Conservation (phyloP, 2,888 invertebrate species). For the Dione vanillae region DNA sequence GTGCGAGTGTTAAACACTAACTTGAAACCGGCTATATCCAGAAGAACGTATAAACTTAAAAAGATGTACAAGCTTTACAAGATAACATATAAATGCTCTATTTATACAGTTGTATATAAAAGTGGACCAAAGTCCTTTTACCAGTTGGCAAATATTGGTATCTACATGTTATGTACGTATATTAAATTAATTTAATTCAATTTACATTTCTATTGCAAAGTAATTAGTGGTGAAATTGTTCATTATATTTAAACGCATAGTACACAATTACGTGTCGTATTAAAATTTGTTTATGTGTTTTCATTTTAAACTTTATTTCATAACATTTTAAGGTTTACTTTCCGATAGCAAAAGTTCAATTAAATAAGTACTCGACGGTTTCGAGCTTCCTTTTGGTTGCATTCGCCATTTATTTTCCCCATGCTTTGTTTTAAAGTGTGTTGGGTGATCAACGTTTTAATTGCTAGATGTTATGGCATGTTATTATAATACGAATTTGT, state of each 20-base stretch:
- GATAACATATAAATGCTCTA: too few relatives aligned
- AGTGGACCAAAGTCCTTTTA: too few relatives aligned
- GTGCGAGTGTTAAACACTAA: too few relatives aligned
- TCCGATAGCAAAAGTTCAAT: not conserved
- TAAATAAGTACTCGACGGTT: not conserved
- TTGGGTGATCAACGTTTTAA: not conserved
- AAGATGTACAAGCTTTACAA: too few relatives aligned
- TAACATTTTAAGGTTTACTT: not conserved
- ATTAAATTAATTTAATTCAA: too few relatives aligned
- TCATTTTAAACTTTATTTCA: not conserved
- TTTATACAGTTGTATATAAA: too few relatives aligned
- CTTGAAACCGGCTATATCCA: too few relatives aligned
- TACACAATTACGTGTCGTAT: not conserved
- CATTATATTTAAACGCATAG: not conserved
- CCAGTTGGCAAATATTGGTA: too few relatives aligned
- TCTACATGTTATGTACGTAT: too few relatives aligned
- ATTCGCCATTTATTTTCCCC: not conserved
- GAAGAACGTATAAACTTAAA: too few relatives aligned
- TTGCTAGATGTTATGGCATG: not conserved
- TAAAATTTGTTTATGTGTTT: not conserved
- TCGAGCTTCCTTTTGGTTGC: not conserved
- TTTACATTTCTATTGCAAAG: too few relatives aligned
- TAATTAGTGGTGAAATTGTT: not conserved
- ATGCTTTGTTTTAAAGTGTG: not conserved
- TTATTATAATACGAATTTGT: not conserved